Evolutionary conservation across 2,797 vertebrate species (phyloP), one percentile per base, ranked within the genome.

Genomic region (Chloroceryle amazona): DNA sequence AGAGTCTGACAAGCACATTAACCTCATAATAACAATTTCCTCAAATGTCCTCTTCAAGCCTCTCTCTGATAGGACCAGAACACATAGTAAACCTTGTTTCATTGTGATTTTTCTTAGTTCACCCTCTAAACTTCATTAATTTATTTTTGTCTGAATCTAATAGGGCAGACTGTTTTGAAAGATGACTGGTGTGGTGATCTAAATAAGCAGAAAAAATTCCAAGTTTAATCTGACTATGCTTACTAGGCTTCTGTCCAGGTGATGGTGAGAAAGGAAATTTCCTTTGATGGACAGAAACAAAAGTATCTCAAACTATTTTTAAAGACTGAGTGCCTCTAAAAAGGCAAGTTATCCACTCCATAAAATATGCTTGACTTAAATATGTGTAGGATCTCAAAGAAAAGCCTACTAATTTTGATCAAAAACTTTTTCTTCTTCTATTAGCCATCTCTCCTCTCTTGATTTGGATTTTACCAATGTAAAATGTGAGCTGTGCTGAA

Each of bases 61-160:
- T 76, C 23, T 82, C 41, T 73, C 84, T 58, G 41, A 37, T 57
- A 89, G 78, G 31, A 39, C 61, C 55, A 39, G 41, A 76, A 61
- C 35, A 41, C 25, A 6, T 4, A 81, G 57, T 76, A 90, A 81
- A 78, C 92, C 76, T 82, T 72, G 42, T 58, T 96, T 81, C 20
- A 26, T 65, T 87, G 70, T 87, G 19, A 82, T 76, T 20, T 39
- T 67, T 72, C 58, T 81, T 82, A 72, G 84, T 37, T 86, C 61
- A 31, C 58, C 12, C 23, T 83, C 44, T 91, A 80, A 95, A 35
- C 60, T 71, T 67, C 63, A 74, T 76, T 70, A 19, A 33, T 75
- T 96, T 92, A 63, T 80, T 92, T 93, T 95, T 91, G 55, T 89
- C 55, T 95, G 58, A 81, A 68, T 10, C 55, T 85, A 90, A 88